Percentiles rank a stretch among this genome's conserved stretches.
phyloP scores from a whole-genome alignment of 2,113 vertebrate genomes.

The Otus sunia region DNA sequence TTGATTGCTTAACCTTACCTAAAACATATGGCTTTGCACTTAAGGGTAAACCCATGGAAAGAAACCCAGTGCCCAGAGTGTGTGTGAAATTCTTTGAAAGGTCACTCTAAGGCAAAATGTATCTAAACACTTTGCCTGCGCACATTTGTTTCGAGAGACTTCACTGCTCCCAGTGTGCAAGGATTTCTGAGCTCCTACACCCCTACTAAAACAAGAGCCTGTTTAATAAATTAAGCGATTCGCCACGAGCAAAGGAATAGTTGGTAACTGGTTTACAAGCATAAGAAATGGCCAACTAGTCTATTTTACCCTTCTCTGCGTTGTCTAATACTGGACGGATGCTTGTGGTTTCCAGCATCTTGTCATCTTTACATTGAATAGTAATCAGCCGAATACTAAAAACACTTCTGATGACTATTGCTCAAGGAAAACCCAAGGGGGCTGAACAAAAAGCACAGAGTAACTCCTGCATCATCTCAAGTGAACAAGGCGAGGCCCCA shows the following conservation, averaged over 20 bases:
- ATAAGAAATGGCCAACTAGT: background rate
- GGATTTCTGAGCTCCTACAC: background rate
- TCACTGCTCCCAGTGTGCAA: background rate
- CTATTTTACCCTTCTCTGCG: background rate
- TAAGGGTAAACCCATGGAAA: conserved; percentile 29
- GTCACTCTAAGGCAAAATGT: conserved; percentile 44
- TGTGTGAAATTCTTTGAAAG: conserved; percentile 42
- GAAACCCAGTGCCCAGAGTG: conserved; percentile 13
- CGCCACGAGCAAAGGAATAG: background rate
- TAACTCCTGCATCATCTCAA: background rate
- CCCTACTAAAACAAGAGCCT: background rate
- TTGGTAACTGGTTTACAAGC: background rate
- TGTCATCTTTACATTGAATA: background rate
- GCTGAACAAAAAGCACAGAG: background rate
- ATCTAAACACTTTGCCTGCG: background rate
- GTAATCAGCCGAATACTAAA: background rate
- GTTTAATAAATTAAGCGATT: background rate
- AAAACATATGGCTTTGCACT: conserved; percentile 69
- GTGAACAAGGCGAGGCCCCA: background rate
- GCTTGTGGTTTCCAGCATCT: background rate
- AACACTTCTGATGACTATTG: background rate
- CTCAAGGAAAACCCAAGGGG: background rate
- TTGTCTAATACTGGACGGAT: background rate
- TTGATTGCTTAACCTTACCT: conserved; percentile 41
- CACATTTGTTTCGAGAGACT: background rate